These are phyloP conservation scores for Baccha elongata DNA, from an alignment of 2,888 invertebrate genomes.

Conservation along the genomic window DNA sequence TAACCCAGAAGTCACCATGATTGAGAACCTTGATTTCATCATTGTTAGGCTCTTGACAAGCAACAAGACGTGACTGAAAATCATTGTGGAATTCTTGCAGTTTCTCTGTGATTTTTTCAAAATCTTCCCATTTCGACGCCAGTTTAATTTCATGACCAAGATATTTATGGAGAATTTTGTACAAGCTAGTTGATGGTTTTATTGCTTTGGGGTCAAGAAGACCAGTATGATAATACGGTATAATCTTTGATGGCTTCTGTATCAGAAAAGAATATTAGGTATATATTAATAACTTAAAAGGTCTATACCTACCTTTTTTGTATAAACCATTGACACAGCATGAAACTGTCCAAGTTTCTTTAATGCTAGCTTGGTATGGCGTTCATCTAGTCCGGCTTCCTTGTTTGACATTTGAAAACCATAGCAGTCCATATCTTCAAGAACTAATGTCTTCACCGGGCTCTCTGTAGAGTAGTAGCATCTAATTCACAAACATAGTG, in stretches of 20 bases:
- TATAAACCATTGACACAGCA: conserved; percentile 83
- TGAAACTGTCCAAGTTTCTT: conserved; percentile 84
- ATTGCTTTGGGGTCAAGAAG: conserved; percentile 72
- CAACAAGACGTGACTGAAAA: conserved; percentile 74
- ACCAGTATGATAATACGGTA: conserved; percentile 75
- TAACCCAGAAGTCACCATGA: conserved; percentile 84
- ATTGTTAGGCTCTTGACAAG: conserved; percentile 60
- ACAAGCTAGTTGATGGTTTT: conserved; percentile 5
- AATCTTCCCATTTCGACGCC: conserved; percentile 79
- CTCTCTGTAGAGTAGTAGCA: conserved; percentile 76
- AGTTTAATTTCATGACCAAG: conserved; percentile 77
- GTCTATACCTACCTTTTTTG: conserved; percentile 82
- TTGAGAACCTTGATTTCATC: conserved; percentile 81
- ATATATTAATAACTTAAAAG: neutral
- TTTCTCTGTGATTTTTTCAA: conserved; percentile 80
- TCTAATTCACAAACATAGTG: conserved; percentile 73
- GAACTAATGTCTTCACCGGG: conserved; percentile 78
- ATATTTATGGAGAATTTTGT: conserved; percentile 61
- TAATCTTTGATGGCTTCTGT: conserved; percentile 75
- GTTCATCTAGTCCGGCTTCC: conserved; percentile 83
- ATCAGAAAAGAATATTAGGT: neutral
- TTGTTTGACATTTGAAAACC: conserved; percentile 84
- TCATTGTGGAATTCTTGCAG: conserved; percentile 77
- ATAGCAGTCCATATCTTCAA: conserved; percentile 80
- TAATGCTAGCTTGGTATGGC: conserved; percentile 83